phyloP scores from a whole-genome alignment of 92 coral and sea anemone genomes.

The Zoanthus gigantus region DNA sequence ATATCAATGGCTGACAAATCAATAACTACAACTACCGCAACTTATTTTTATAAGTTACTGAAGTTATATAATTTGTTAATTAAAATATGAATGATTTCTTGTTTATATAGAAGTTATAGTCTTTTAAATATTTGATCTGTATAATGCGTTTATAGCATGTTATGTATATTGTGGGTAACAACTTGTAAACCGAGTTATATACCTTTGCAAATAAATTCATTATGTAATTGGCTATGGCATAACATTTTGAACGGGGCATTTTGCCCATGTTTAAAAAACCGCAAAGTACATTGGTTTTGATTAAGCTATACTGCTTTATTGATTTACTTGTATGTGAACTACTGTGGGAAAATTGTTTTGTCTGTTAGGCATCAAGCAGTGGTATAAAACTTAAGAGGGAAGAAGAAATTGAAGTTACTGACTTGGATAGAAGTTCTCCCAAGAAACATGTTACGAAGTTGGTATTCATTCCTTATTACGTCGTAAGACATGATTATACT shows the following conservation, averaged over 20 bases:
- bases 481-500: conserved; percentile 4
- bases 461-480: conserved; percentile 7
- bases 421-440: conserved; percentile 8
- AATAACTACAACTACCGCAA: conserved; percentile 32
- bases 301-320: conserved; percentile 8
- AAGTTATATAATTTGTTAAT: conserved; percentile 39
- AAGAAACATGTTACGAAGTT: conserved; percentile 10
- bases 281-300: conserved; percentile 7
- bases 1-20: conserved; percentile 46
- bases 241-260: conserved; percentile 10
- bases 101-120: conserved; percentile 25
- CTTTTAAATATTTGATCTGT: conserved; percentile 20
- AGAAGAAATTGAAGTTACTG: conserved; percentile 12
- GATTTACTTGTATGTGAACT: conserved; percentile 9
- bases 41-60: conserved; percentile 30
- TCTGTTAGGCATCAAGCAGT: conserved; percentile 14
- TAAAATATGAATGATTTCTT: conserved; percentile 14
- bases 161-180: conserved; percentile 7
- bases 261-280: conserved; percentile 13
- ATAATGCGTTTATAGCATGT: conserved; percentile 36
- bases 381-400: conserved; percentile 10
- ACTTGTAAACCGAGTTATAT: conserved; percentile 11
- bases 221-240: conserved; percentile 10
- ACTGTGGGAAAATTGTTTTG: conserved; percentile 8
- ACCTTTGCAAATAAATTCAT: conserved; percentile 28